phyloP scores from a whole-genome alignment of 2,797 vertebrate genomes.

The Myotis planiceps region DNA sequence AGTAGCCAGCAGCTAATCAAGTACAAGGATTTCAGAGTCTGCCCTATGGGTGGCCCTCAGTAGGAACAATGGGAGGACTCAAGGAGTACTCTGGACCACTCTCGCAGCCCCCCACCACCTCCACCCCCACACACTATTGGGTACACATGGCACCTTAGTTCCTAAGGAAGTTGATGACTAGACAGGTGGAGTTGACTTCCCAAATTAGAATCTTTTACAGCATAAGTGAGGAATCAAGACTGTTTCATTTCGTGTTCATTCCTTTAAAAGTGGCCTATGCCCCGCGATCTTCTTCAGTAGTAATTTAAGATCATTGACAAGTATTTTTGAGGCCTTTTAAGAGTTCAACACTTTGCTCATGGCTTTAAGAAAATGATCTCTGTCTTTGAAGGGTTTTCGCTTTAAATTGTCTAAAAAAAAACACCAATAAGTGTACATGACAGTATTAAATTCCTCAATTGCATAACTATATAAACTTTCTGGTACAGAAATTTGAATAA shows the following conservation, averaged over 20 bases:
- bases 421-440: not conserved
- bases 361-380: not conserved
- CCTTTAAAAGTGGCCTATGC: not conserved
- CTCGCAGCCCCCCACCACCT: not conserved
- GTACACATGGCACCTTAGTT: not conserved
- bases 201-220: not conserved
- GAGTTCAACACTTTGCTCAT: not conserved
- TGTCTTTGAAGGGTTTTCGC: not conserved
- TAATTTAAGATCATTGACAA: not conserved
- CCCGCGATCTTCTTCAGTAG: not conserved
- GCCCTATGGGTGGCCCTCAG: not conserved
- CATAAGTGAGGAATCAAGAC: not conserved
- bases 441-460: not conserved
- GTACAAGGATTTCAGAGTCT: not conserved
- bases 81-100: not conserved
- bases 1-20: not conserved
- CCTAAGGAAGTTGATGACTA: not conserved
- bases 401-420: constrained; percentile 32
- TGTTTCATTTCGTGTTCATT: not conserved
- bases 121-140: too few species aligned
- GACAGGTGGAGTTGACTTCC: not conserved
- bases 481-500: not conserved
- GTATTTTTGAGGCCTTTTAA: not conserved
- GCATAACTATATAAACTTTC: not conserved
- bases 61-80: not conserved